phyloP scores from a whole-genome alignment of 2,888 invertebrate species.

The Cryptops parisi region DNA sequence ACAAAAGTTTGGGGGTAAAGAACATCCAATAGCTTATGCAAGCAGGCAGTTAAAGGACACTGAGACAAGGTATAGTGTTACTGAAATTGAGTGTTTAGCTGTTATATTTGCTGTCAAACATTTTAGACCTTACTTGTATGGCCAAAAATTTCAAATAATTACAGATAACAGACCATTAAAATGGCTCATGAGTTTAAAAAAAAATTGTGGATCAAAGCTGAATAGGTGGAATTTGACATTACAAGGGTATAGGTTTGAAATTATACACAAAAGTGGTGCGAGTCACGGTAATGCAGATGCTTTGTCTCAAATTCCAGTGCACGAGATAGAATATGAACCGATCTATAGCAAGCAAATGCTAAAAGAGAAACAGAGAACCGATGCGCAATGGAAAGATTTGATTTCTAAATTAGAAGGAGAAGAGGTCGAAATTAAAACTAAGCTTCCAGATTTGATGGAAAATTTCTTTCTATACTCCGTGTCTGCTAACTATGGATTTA shows the following conservation, averaged over 20 bases:
- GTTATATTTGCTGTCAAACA: slow-evolving; percentile 2
- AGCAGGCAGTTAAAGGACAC: not conserved
- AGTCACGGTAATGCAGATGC: not conserved
- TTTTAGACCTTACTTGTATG: slow-evolving; percentile 1
- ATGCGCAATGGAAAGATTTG: too few species aligned
- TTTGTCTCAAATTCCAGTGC: too few species aligned
- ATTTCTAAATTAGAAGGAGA: too few species aligned
- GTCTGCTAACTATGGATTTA: too few species aligned
- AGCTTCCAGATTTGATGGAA: too few species aligned
- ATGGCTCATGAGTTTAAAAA: not conserved
- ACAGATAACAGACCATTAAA: not conserved
- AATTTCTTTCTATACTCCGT: too few species aligned
- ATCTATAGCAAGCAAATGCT: too few species aligned
- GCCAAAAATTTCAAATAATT: not conserved
- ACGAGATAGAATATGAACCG: too few species aligned
- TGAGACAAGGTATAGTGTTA: not conserved
- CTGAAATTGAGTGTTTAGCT: not conserved
- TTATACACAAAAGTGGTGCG: not conserved
- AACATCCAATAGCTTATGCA: too few species aligned
- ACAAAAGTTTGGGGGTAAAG: too few species aligned
- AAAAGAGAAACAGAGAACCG: too few species aligned
- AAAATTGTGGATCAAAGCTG: not conserved
- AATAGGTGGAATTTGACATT: not conserved
- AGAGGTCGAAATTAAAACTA: too few species aligned
- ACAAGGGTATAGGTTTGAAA: not conserved